Base-by-base conservation (phyloP, 1,140 invertebrate genomes). In the Bombus terrestris region DNA sequence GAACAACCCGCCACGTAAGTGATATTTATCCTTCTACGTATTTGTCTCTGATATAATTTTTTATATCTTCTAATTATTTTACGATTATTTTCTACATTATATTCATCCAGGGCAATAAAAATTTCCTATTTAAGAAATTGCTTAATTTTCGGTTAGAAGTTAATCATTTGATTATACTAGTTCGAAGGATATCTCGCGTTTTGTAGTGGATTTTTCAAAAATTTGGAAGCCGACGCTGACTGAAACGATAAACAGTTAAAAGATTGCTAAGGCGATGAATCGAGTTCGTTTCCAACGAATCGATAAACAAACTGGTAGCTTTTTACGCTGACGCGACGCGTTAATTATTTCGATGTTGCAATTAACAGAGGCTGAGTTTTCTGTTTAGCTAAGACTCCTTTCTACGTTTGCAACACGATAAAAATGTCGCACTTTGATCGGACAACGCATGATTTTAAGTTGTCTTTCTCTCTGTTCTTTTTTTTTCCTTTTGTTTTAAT, bases 1-100 rank as follows among this genome's bases (percentile, higher is more conserved):
- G 96, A 93, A 80, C 94, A 94, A 86, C 92, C 94, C n/a, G 94
- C 94, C 41, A 94, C 93, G 94, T 95, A 72, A 94, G 95, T 93
- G 78, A 4, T 37, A 68, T 68, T 69, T 47, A 47, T 39, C 75
- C 18, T n/a, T 62, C 18, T 22, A 53, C 18, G 18, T 53, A 53
- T 53, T 18, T 22, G 22, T 22, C 18, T 53, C 12, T n/a, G 0
- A 12, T 62, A 62, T 22, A 13, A 28, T n/a, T 62, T n/a, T 62
- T n/a, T 62, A 62, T n/a, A 62, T n/a, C 28, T 62, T 4, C 1
- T 2, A 22, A 22, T 53, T 22, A 53, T 53, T 53, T 53, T 22
- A 22, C 47, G 12, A 28, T 59, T 59, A 62, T 62, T 2, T 62
- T 5, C 28, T n/a, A 62, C 5, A 32, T 32, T 13, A 4, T n/a